Base-by-base conservation (phyloP, 35 echinoderm and acorn worm genomes). In the Hemicentrotus pulcherrimus region DNA sequence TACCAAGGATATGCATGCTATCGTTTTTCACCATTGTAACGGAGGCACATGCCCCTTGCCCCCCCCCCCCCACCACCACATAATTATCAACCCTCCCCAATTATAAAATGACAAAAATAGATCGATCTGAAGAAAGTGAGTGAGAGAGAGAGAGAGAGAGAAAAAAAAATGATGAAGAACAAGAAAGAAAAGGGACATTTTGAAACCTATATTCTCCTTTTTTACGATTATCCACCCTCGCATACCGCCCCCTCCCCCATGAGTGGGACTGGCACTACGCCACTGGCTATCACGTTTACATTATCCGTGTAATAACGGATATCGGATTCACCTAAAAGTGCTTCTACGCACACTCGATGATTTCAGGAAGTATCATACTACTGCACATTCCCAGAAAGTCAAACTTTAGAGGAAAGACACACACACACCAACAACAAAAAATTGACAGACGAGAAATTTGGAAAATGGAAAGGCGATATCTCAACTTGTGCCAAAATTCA, bases 271-370 rank as follows among this genome's bases (percentile, higher is more conserved):
- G 24, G 8, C 65, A 8, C 5, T 78, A 78, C 65, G 65, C 65
- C 19, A 28, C 18, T 78, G 65, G 65, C 18, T 2, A 78, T 78
- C 65, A 78, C 19, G 22, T 78, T 78, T 8, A 78, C 28, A 78
- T 78, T n/a, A 78, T 78, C 65, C 65, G 22, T 78, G 65, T n/a
- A 15, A 78, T 28, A 78, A 28, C 28, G 65, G 65, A 6, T 78
- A 90, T 90, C 88, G 32, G 32, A 24, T 90, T 90, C 6, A 12
- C 4, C 9, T 15, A 90, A 90, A 90, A 90, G 88, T 90, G 88
- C 88, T 33, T 90, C 88, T 90, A 90, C 88, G 88, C 46, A 45
- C 88, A 90, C 32, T 35, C 33, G 46, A 90, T 90, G 88, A 90
- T 47, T 11, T 90, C 88, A 90, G 88, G 88, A 90, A 90, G 46